Conservation (phyloP, 2,888 invertebrate species). For the Metalampra italica region DNA sequence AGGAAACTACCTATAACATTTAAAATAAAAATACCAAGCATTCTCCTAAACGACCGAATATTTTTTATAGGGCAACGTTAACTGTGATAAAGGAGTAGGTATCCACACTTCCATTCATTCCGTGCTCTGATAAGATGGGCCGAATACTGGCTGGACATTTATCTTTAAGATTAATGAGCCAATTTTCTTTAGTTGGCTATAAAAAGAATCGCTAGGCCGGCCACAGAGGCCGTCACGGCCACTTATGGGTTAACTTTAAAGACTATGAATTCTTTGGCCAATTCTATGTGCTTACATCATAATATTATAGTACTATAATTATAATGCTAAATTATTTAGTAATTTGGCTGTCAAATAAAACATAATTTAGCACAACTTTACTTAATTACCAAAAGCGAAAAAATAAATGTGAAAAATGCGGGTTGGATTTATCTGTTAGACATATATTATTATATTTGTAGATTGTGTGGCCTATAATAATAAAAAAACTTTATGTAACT, state of each 20-base stretch:
- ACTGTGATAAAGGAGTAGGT: conserved; percentile 51
- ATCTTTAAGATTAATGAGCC: conserved; percentile 78
- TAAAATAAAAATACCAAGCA: not conserved
- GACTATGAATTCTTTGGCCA: conserved; percentile 33
- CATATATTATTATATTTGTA: too few relatives aligned
- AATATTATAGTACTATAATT: not conserved
- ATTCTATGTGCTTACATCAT: conserved; percentile 4
- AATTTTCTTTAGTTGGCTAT: conserved; percentile 78
- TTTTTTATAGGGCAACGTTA: conserved; percentile 28
- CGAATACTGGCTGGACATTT: conserved; percentile 75
- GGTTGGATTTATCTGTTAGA: too few relatives aligned
- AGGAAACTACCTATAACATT: not conserved
- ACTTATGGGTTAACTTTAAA: conserved; percentile 58
- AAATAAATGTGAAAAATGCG: too few relatives aligned
- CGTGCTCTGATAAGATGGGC: conserved; percentile 70
- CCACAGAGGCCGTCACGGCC: conserved; percentile 52
- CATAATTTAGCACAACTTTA: too few relatives aligned
- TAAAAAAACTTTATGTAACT: too few relatives aligned
- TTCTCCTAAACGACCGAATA: conserved; percentile 26
- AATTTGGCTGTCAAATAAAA: conserved; percentile 1
- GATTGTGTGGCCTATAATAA: too few relatives aligned
- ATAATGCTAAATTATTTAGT: not conserved
- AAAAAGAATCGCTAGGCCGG: conserved; percentile 73
- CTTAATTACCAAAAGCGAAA: too few relatives aligned
- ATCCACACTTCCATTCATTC: conserved; percentile 66